Base-by-base conservation (phyloP, 2,888 invertebrate genomes). In the Thyatira batis region DNA sequence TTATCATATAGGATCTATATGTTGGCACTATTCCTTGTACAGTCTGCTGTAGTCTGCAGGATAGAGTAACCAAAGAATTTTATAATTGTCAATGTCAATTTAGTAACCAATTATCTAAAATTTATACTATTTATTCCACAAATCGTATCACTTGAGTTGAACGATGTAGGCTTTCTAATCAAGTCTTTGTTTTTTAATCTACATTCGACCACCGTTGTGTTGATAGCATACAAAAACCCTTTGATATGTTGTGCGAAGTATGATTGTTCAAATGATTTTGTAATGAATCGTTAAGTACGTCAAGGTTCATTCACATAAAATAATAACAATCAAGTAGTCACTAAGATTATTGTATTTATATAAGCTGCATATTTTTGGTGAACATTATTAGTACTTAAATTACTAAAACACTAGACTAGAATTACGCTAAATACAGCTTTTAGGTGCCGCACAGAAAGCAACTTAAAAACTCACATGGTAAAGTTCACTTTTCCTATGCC, bases 111-210 rank as follows among this genome's bases (percentile, higher is more conserved):
- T n/a, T 48, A 10, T 48, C 10, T 20, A 20, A 11, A 39, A 48
- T 48, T 10, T 17, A 27, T 46, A 46, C 27, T 39, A 39, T 48
- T 13, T 25, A 48, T 48, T 28, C 48, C 13, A 75, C 73, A 78
- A 74, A 81, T 82, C 81, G 76, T 85, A 87, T 86, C 81, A 86
- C 81, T 76, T 76, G 69, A 75, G 73, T 69, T 78, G 76, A 80
- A 74, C 76, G 69, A 60, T 63, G 71, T 76, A 77, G 66, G 70
- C 61, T 71, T 67, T 65, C 44, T 48, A 17, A 48, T 67, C 67
- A 78, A 82, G 86, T 87, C 82, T 85, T 85, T 82, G 69, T 75
- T 75, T 80, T 65, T 67, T 73, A 78, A 73, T 75, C 69, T 76
- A 78, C 66, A 67, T 60, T 68, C 69, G 60, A 3, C 6, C 23